These are phyloP conservation scores for Reinhardtius hippoglossoides DNA, from an alignment of 2,113 vertebrate species.

Conservation along the genomic window DNA sequence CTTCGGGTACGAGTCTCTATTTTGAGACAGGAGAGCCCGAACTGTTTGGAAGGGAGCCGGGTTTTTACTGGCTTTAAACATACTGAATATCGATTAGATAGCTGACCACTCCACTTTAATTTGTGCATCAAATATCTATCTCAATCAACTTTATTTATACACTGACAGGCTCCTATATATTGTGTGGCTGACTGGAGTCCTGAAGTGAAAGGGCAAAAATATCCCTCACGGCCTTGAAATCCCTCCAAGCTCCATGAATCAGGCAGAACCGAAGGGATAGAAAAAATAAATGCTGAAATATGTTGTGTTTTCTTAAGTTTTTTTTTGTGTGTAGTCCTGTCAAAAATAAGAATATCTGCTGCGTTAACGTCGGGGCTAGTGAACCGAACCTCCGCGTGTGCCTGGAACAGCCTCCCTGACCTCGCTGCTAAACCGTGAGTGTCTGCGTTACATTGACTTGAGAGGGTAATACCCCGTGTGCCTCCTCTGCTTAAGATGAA, in stretches of 20 bases:
- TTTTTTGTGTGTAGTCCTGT: neutral
- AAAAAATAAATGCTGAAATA: neutral
- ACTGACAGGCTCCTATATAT: conserved; percentile 23
- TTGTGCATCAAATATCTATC: conserved; percentile 48
- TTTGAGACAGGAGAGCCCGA: conserved; percentile 53
- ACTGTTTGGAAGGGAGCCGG: conserved; percentile 37
- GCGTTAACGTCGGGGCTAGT: neutral
- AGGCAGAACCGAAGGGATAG: conserved; percentile 16
- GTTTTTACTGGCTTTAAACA: conserved; percentile 50
- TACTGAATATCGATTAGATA: conserved; percentile 8
- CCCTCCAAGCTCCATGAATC: conserved; percentile 36
- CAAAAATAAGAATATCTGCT: conserved; percentile 15
- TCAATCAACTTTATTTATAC: conserved; percentile 48
- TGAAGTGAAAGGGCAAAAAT: conserved; percentile 28
- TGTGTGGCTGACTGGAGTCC: conserved; percentile 23
- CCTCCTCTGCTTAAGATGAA: conserved; percentile 48
- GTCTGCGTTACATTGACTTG: conserved; percentile 38
- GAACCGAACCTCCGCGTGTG: neutral
- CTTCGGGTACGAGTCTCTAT: conserved; percentile 70
- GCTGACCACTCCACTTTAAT: conserved; percentile 33
- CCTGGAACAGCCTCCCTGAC: conserved; percentile 13
- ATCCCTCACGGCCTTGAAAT: conserved; percentile 34
- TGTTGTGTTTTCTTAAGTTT: neutral
- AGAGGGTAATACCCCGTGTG: conserved; percentile 32
- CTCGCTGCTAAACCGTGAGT: conserved; percentile 9